These are phyloP conservation scores for Caloenas nicobarica DNA, from an alignment of 2,113 vertebrate species.

Conservation along the genomic window DNA sequence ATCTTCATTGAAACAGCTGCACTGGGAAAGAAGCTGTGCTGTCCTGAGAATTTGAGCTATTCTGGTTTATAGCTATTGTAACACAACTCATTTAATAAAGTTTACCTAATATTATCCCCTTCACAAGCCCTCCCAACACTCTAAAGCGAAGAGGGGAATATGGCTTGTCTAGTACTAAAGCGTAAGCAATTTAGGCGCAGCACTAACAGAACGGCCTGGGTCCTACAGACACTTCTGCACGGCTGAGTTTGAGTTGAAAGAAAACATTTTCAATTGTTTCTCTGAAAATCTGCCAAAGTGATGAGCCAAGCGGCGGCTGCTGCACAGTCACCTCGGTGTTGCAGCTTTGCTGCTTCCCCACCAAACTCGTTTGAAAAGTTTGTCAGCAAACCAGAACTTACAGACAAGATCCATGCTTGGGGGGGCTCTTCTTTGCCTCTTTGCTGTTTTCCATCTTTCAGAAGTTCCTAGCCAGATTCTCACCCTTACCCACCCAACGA, in stretches of 20 bases:
- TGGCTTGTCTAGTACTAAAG: fast-evolving
- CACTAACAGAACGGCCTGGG: background rate
- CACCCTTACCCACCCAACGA: background rate
- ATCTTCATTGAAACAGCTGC: background rate
- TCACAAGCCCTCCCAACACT: too few relatives aligned
- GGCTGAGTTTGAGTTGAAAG: background rate
- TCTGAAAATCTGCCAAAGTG: background rate
- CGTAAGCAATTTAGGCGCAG: background rate
- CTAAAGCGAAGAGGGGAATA: background rate
- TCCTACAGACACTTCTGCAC: background rate
- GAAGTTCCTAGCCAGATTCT: background rate
- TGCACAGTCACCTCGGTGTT: background rate
- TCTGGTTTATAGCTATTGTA: background rate
- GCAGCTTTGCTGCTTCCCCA: background rate
- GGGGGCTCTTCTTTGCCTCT: background rate
- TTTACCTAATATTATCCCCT: fast-evolving
- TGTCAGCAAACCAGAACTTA: background rate
- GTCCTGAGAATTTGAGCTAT: background rate
- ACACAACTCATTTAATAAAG: background rate
- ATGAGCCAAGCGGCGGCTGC: background rate
- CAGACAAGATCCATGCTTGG: background rate
- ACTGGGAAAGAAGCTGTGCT: fast-evolving
- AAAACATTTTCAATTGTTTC: background rate
- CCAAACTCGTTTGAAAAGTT: background rate
- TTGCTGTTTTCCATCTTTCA: background rate